These are phyloP conservation scores for Tauraco erythrolophus DNA, from an alignment of 2,113 vertebrate genomes.

Conservation along the genomic window DNA sequence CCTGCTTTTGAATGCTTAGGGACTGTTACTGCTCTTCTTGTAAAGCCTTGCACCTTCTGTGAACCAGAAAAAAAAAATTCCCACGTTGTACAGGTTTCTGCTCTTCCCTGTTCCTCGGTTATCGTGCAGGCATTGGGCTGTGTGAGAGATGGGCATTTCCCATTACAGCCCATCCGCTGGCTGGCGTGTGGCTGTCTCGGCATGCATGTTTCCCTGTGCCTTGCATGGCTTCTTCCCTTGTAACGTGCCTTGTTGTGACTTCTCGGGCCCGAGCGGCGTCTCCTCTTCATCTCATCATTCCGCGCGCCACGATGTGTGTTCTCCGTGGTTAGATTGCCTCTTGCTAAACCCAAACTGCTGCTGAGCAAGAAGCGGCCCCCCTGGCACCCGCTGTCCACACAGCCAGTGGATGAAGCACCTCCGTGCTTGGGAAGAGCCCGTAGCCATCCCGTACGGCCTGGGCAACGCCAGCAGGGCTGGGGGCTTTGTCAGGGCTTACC, in stretches of 20 bases:
- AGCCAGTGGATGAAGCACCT: neutral
- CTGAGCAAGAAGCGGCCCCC: neutral
- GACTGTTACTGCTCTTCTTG: neutral
- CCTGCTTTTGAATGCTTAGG: constrained; percentile 9
- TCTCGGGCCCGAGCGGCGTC: neutral
- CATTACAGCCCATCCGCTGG: neutral
- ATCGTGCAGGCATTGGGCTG: neutral
- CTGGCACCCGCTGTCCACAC: neutral
- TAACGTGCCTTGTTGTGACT: neutral
- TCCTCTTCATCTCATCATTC: neutral
- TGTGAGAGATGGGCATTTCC: neutral
- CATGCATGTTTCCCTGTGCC: neutral
- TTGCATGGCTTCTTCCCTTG: constrained; percentile 19
- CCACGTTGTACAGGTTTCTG: neutral
- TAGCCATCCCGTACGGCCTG: neutral
- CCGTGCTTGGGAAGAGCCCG: neutral
- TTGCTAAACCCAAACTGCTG: neutral
- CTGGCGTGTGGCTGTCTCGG: neutral
- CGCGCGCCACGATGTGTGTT: accelerated
- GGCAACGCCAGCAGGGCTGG: accelerated
- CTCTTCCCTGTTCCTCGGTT: neutral
- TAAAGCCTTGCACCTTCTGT: neutral
- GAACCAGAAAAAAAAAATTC: neutral
- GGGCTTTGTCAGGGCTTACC: neutral
- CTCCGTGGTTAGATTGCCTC: neutral